These are phyloP conservation scores for Threskiornis aethiopicus DNA, from an alignment of 2,797 vertebrate species.

Conservation along the genomic window DNA sequence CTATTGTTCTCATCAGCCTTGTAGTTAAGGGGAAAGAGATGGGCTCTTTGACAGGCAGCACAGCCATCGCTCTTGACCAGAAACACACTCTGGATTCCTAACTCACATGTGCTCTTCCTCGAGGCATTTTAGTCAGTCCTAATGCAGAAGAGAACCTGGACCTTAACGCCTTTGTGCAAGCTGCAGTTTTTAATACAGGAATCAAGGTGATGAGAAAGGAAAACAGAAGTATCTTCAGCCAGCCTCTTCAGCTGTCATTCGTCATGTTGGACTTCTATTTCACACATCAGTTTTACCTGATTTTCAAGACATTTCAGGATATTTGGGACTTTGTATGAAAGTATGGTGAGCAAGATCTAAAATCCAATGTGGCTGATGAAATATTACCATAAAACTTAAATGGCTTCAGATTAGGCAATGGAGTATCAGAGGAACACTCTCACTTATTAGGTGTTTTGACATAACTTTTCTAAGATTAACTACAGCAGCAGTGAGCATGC, in stretches of 20 bases:
- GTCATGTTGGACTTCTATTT: not conserved
- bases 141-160: not conserved
- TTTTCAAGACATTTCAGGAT: not conserved
- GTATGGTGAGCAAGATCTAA: not conserved
- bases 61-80: not conserved
- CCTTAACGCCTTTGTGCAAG: not conserved
- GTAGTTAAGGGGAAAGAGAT: not conserved
- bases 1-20: not conserved
- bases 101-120: not conserved
- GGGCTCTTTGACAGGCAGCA: not conserved
- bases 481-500: not conserved
- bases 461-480: not conserved
- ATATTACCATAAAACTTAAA: not conserved
- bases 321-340: not conserved
- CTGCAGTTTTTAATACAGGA: not conserved
- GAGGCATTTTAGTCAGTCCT: not conserved
- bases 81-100: not conserved
- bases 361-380: not conserved
- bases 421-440: not conserved
- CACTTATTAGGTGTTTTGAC: not conserved
- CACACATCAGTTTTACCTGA: not conserved
- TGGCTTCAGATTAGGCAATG: not conserved
- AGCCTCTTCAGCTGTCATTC: not conserved
- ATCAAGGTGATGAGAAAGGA: not conserved
- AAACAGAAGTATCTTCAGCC: not conserved